These are phyloP conservation scores for Limnephilus rhombicus DNA, from an alignment of 2,888 invertebrate species.

Conservation along the genomic window DNA sequence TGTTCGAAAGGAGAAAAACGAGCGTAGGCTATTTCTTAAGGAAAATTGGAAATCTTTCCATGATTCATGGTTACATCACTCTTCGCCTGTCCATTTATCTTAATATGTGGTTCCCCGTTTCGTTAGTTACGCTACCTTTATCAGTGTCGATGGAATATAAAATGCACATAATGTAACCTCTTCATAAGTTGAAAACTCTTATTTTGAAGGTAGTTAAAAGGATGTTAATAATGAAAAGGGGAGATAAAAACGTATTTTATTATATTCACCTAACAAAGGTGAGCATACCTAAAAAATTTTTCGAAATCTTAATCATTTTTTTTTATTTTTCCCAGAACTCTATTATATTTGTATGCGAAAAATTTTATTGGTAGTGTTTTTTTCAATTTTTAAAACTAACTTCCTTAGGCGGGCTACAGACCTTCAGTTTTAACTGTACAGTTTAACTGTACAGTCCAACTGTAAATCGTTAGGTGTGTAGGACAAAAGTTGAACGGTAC, in stretches of 20 bases:
- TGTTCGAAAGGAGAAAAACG: background rate
- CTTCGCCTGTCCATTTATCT: constrained; percentile 29
- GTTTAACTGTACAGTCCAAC: too few species aligned
- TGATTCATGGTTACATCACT: constrained; percentile 24
- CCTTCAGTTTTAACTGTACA: too few species aligned
- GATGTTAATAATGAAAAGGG: background rate
- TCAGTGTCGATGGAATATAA: background rate
- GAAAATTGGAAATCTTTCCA: constrained; percentile 35
- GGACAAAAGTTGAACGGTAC: too few species aligned
- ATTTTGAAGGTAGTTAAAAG: background rate
- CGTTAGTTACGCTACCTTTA: background rate
- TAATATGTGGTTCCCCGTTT: background rate
- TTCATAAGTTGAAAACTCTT: background rate
- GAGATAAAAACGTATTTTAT: background rate
- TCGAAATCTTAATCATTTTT: too few species aligned
- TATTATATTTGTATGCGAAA: too few species aligned
- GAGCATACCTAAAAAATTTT: background rate
- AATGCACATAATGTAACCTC: background rate
- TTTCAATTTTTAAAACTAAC: too few species aligned
- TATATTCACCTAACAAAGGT: background rate
- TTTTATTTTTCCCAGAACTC: too few species aligned
- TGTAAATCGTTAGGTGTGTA: too few species aligned
- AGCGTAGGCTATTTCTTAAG: background rate
- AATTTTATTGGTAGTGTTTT: too few species aligned
- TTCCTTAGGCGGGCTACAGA: too few species aligned